phyloP scores from a whole-genome alignment of 2,113 vertebrate species.

The Protobothrops mucrosquamatus region DNA sequence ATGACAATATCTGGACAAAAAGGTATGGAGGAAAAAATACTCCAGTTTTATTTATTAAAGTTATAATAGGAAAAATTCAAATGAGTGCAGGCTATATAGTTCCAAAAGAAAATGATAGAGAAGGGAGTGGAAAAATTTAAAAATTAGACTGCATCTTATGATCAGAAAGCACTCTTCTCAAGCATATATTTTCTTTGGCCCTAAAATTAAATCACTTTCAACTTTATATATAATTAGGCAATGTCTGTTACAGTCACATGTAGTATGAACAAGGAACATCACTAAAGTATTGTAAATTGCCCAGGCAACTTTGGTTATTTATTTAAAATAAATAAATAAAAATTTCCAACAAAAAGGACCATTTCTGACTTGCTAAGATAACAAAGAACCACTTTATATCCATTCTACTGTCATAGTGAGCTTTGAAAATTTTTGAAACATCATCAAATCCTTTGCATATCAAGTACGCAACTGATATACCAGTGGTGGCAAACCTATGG shows the following conservation, averaged over 20 bases:
- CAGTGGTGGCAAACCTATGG: too few species aligned
- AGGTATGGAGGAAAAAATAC: background rate
- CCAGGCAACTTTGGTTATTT: background rate
- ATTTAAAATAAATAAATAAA: background rate
- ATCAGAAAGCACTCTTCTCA: background rate
- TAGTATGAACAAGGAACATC: background rate
- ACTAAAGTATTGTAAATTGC: background rate
- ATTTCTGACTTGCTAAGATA: background rate
- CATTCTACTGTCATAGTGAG: background rate
- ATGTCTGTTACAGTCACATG: background rate
- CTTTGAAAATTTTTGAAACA: background rate
- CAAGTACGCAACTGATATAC: background rate
- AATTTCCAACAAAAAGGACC: background rate
- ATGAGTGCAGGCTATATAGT: background rate
- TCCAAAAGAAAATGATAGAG: background rate
- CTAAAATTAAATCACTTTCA: background rate
- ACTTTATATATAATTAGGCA: background rate
- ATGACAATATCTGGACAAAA: background rate
- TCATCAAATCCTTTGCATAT: background rate
- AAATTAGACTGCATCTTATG: background rate
- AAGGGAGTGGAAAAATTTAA: background rate
- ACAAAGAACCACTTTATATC: background rate
- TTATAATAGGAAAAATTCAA: background rate
- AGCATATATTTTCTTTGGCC: background rate
- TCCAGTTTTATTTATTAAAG: background rate